Evolutionary conservation across 2,888 invertebrate species (phyloP).

Genomic region (Lithodes maja): DNA sequence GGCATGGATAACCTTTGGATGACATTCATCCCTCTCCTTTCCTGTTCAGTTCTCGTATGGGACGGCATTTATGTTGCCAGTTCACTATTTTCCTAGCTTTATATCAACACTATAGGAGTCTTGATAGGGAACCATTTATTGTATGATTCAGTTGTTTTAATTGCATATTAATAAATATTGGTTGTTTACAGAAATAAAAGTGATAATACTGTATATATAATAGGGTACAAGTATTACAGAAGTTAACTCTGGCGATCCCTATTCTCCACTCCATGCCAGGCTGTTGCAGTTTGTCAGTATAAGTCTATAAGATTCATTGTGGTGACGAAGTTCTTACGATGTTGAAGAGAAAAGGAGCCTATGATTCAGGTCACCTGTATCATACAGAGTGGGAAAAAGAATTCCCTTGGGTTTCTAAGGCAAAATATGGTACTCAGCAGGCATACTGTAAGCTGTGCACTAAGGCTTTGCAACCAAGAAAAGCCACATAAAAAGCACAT

Average conservation of each 20-base stretch:
- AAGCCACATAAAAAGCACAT: constrained; percentile 11
- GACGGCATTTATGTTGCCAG: neutral
- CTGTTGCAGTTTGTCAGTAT: neutral
- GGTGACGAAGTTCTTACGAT: neutral
- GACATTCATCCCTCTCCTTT: neutral
- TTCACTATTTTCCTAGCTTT: neutral
- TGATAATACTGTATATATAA: neutral
- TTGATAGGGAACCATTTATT: neutral
- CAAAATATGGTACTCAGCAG: constrained; percentile 17
- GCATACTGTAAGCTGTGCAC: neutral
- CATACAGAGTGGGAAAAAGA: constrained; percentile 11
- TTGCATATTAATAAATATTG: neutral
- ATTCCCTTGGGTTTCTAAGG: constrained; percentile 2
- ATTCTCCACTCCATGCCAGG: neutral
- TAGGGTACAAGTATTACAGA: neutral
- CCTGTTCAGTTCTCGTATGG: neutral
- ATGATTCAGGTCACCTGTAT: neutral
- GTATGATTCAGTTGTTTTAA: neutral
- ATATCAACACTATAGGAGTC: neutral
- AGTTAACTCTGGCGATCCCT: neutral
- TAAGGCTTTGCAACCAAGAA: neutral
- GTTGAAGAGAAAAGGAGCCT: constrained; percentile 5
- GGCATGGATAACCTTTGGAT: neutral
- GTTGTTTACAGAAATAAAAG: neutral
- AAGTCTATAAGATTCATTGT: neutral